Evolutionary conservation across 2,888 invertebrate species (phyloP).

Genomic region (Tetragnatha montana): DNA sequence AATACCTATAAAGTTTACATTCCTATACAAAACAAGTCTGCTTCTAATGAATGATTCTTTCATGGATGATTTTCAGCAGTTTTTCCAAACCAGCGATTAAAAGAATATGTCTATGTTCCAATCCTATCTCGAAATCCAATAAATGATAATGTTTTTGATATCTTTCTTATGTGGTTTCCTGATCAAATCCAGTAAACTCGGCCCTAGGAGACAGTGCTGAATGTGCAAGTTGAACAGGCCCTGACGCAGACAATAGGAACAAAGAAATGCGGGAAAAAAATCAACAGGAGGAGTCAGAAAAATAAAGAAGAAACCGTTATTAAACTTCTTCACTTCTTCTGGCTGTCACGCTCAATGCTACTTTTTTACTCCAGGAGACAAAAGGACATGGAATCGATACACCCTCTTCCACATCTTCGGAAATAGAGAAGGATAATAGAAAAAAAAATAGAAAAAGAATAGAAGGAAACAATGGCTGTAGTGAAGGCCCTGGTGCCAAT

Average conservation of each 20-base stretch:
- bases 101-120: too few species aligned
- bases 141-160: too few species aligned
- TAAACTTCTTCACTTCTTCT: slow-evolving; percentile 19
- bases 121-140: too few species aligned
- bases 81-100: too few species aligned
- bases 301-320: slow-evolving; percentile 17
- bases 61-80: too few species aligned
- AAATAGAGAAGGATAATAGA: neutral
- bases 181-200: neutral
- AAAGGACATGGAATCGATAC: slow-evolving; percentile 11
- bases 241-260: neutral
- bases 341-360: slow-evolving; percentile 4
- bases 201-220: neutral
- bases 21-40: too few species aligned
- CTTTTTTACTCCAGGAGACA: slow-evolving; percentile 17
- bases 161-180: neutral
- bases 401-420: neutral
- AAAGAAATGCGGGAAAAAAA: neutral
- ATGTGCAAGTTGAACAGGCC: neutral
- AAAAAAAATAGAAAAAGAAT: neutral
- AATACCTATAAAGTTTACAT: too few species aligned
- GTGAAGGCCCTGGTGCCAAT: neutral
- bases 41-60: too few species aligned
- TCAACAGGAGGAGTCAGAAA: neutral
- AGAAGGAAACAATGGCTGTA: neutral